Conservation (phyloP, 2,113 vertebrate species). For the Sphyrna mokarran region DNA sequence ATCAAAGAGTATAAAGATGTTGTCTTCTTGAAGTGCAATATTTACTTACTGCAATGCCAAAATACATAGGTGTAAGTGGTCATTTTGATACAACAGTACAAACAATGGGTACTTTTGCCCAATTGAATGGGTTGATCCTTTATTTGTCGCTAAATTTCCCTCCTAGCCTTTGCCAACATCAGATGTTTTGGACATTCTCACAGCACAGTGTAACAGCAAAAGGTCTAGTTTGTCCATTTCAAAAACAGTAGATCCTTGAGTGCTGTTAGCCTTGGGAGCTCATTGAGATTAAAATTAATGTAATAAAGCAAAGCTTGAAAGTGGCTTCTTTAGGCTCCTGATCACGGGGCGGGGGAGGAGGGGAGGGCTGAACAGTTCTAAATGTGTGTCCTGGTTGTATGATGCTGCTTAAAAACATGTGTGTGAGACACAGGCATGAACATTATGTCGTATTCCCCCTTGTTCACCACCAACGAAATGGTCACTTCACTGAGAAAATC, state of each 20-base stretch:
- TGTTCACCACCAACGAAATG: neutral
- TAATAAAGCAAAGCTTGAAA: neutral
- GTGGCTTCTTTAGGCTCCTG: neutral
- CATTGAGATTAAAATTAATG: neutral
- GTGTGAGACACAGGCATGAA: neutral
- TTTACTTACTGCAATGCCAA: slow-evolving; percentile 4
- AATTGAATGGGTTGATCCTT: no score
- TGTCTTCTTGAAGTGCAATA: neutral
- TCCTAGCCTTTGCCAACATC: neutral
- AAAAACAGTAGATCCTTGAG: neutral
- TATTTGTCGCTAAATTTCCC: neutral
- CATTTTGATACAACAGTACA: neutral
- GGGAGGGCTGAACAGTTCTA: neutral
- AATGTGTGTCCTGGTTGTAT: neutral
- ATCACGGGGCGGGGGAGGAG: no score
- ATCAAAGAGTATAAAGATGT: neutral
- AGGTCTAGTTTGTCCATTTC: neutral
- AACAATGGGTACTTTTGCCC: neutral
- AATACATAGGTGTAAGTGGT: neutral
- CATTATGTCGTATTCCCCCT: neutral
- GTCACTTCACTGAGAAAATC: neutral
- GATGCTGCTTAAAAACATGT: neutral
- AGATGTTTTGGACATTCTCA: neutral
- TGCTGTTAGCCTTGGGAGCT: neutral
- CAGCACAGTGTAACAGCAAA: neutral